A percentile compares a stretch with the other conserved stretches of the same genome.
Conservation (phyloP, 2,797 vertebrate genomes). For the Molothrus ater region DNA sequence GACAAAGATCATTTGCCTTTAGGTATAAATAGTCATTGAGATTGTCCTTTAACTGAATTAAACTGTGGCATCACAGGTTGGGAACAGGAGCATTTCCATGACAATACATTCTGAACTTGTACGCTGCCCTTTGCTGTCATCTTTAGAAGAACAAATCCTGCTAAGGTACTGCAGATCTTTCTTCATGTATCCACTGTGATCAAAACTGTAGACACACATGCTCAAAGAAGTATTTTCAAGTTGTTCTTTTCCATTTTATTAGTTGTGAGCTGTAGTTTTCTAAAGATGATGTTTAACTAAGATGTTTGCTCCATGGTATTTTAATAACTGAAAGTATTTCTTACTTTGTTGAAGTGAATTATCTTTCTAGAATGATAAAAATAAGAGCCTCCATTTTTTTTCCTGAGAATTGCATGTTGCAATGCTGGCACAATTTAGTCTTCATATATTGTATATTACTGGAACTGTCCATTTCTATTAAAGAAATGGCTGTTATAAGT, state of each 20-base stretch:
- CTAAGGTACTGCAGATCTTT: not conserved
- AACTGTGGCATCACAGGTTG: not conserved
- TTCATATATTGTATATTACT: not conserved
- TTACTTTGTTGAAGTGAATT: not conserved
- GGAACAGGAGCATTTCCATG: not conserved
- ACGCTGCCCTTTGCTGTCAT: not conserved
- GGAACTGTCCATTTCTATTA: not conserved
- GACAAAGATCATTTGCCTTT: not conserved
- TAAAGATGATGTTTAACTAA: not conserved
- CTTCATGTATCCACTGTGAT: not conserved
- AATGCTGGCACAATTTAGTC: not conserved
- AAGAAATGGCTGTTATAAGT: not conserved
- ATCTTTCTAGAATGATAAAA: not conserved
- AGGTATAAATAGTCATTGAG: not conserved
- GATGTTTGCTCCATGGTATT: not conserved
- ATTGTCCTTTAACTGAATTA: not conserved
- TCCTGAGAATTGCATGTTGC: not conserved
- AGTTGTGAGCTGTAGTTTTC: not conserved
- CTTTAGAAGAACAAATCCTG: not conserved
- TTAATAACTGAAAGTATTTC: not conserved
- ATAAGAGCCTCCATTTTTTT: not conserved
- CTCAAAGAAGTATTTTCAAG: not conserved
- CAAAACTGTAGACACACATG: not conserved
- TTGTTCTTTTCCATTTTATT: not conserved
- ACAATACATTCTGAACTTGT: not conserved